Conservation (phyloP, 2,113 vertebrate genomes). For the Rhipidura dahli region DNA sequence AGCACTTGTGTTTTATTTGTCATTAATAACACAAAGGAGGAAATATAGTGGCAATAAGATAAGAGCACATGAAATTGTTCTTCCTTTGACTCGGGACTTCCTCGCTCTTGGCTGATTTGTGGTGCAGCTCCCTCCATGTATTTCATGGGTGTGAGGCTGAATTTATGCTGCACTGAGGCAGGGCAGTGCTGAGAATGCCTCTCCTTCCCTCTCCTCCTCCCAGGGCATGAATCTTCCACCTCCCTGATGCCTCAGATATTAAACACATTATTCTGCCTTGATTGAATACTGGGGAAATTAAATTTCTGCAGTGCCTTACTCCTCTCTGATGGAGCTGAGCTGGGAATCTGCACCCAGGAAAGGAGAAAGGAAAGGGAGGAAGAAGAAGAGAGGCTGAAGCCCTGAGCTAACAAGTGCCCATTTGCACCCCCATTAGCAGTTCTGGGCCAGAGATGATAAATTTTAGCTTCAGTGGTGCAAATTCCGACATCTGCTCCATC, state of each 20-base stretch:
- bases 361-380: not conserved
- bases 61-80: not conserved
- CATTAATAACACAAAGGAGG: not conserved
- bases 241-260: slow-evolving; percentile 61
- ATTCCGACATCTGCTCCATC: slow-evolving; percentile 77
- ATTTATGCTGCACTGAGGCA: not conserved
- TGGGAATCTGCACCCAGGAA: not conserved
- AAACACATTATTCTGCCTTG: slow-evolving; percentile 75
- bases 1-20: not conserved
- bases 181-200: slow-evolving; percentile 28
- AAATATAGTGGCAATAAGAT: slow-evolving; percentile 16
- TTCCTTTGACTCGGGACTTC: not conserved
- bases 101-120: slow-evolving; percentile 5
- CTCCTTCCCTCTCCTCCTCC: slow-evolving; percentile 1
- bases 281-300: slow-evolving; percentile 57
- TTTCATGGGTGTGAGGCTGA: not conserved
- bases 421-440: slow-evolving; percentile 44
- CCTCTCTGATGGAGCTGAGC: not conserved
- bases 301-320: slow-evolving; percentile 4
- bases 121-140: not conserved
- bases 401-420: not conserved
- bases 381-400: not conserved
- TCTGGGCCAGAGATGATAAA: slow-evolving; percentile 52
- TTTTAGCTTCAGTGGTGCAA: slow-evolving; percentile 66
- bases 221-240: slow-evolving; percentile 56